phyloP scores from a whole-genome alignment of 2,113 vertebrate genomes.

The Zosterops borbonicus region DNA sequence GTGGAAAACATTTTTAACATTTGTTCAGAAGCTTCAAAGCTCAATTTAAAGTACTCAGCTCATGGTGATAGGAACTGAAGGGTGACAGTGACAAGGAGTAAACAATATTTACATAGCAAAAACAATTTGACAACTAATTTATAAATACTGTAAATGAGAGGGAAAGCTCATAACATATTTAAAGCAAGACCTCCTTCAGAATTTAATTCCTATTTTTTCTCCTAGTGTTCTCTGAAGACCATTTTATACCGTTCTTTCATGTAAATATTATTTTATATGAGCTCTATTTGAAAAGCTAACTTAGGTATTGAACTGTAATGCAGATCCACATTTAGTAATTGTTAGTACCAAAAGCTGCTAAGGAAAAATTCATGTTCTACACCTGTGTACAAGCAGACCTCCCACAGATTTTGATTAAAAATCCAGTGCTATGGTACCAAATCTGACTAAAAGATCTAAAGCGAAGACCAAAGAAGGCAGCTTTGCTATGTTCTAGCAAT shows the following conservation, averaged over 20 bases:
- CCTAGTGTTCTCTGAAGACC: not conserved
- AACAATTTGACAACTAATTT: constrained; percentile 35
- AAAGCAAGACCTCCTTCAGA: not conserved
- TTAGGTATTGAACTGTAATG: not conserved
- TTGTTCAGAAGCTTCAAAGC: constrained; percentile 60
- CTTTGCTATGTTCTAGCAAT: not conserved
- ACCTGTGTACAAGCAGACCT: not conserved
- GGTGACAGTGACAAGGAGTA: constrained; percentile 46
- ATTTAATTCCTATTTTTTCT: not conserved
- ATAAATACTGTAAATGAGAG: constrained; percentile 57
- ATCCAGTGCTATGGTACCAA: not conserved
- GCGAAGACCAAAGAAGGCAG: not conserved
- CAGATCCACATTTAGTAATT: not conserved
- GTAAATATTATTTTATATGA: not conserved
- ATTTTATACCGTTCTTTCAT: not conserved
- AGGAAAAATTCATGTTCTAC: not conserved
- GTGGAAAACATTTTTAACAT: constrained; percentile 7
- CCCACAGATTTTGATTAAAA: not conserved
- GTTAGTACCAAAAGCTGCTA: not conserved
- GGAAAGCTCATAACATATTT: not conserved
- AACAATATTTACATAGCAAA: constrained; percentile 65
- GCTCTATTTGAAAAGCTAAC: not conserved
- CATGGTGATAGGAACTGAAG: constrained; percentile 34
- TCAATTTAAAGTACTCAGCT: constrained; percentile 14
- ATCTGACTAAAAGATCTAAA: not conserved